These are phyloP conservation scores for Cephus rjabovi DNA, from an alignment of 2,888 invertebrate species.

Conservation along the genomic window DNA sequence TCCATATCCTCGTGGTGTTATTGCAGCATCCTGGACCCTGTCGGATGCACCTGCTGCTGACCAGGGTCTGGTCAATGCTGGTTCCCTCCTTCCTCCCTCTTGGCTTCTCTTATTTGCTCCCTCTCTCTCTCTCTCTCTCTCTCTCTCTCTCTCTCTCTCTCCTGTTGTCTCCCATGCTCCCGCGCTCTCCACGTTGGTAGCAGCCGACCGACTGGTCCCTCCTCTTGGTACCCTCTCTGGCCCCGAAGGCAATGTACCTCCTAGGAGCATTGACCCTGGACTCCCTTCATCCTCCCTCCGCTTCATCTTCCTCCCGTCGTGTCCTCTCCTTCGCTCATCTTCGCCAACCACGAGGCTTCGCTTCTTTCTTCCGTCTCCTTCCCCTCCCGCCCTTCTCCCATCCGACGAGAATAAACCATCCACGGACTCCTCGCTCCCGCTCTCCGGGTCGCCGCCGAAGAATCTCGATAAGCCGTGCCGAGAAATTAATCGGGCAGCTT, in stretches of 20 bases:
- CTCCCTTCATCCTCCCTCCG: slow-evolving; percentile 24
- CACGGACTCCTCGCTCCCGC: slow-evolving; percentile 36
- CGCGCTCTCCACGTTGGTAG: slow-evolving; percentile 19
- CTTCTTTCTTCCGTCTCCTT: slow-evolving; percentile 10
- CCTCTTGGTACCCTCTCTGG: slow-evolving; percentile 33
- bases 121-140: slow-evolving; percentile 25
- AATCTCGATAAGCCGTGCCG: slow-evolving; percentile 55
- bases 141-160: slow-evolving; percentile 17
- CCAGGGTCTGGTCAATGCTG: slow-evolving; percentile 41
- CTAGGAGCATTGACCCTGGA: slow-evolving; percentile 57
- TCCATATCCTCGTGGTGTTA: slow-evolving; percentile 42
- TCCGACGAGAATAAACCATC: slow-evolving; percentile 53
- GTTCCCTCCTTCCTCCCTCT: slow-evolving; percentile 34
- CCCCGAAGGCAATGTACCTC: slow-evolving; percentile 63
- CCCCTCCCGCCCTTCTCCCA: slow-evolving; percentile 32
- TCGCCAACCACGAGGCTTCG: slow-evolving; percentile 32
- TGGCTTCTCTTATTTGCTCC: slow-evolving; percentile 30
- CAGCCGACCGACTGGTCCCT: slow-evolving; percentile 26
- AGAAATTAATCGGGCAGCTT: slow-evolving; percentile 55
- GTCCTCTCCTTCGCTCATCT: slow-evolving; percentile 22
- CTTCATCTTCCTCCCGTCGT: neutral
- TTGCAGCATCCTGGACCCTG: slow-evolving; percentile 27
- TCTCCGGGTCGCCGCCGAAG: slow-evolving; percentile 36
- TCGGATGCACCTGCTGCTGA: slow-evolving; percentile 58
- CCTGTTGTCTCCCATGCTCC: slow-evolving; percentile 15